phyloP scores from a whole-genome alignment of 2,888 invertebrate genomes.

The Eretmocerus hayati region DNA sequence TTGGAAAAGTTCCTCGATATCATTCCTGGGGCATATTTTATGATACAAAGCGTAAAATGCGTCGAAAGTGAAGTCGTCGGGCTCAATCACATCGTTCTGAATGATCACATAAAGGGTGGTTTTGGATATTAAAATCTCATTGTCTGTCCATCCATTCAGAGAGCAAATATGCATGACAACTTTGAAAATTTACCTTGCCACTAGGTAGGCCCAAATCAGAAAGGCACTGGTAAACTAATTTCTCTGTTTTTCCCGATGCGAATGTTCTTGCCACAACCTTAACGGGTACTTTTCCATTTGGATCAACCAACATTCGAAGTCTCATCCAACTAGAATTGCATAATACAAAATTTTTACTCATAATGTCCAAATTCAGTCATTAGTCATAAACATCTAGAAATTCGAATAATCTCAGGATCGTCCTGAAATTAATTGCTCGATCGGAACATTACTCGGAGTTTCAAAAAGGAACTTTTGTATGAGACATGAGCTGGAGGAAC shows the following conservation, averaged over 20 bases:
- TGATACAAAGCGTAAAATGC: constrained; percentile 98
- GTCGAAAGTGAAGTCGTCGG: constrained; percentile 92
- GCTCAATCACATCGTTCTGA: constrained; percentile 89
- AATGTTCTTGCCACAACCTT: constrained; percentile 95
- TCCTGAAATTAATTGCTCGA: no score
- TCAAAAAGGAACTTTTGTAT: no score
- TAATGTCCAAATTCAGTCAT: not conserved
- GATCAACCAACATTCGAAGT: constrained; percentile 86
- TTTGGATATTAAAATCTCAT: no score
- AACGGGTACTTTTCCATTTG: constrained; percentile 92
- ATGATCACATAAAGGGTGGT: no score
- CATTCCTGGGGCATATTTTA: constrained; percentile 97
- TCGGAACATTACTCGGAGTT: no score
- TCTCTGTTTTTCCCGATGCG: constrained; percentile 99
- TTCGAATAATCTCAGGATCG: no score
- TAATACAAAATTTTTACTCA: not conserved
- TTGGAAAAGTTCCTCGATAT: constrained; percentile 95
- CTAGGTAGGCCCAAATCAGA: constrained; percentile 89
- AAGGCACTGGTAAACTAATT: constrained; percentile 93
- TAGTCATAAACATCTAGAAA: no score
- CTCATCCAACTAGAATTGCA: constrained; percentile 89
- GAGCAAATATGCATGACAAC: no score
- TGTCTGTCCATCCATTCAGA: no score
- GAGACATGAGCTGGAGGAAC: no score
- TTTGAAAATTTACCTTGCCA: constrained; percentile 68